These are phyloP conservation scores for Eulemur rubriventer DNA, from an alignment of 2,797 vertebrate species.

Conservation along the genomic window DNA sequence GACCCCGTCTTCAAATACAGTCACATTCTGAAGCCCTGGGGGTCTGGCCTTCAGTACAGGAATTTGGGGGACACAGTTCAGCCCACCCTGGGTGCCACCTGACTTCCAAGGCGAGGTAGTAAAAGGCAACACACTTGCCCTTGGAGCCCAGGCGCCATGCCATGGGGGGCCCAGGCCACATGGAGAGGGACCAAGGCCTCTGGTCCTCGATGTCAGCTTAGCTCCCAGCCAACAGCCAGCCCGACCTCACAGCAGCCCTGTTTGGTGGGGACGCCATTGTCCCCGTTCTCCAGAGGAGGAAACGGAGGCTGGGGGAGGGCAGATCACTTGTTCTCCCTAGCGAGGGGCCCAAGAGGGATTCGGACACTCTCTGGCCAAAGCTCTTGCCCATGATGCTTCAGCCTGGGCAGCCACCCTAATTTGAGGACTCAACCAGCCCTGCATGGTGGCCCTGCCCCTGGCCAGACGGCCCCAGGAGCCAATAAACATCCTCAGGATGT, in stretches of 20 bases:
- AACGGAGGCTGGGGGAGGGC: neutral
- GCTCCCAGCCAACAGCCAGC: neutral
- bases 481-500: neutral
- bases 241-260: neutral
- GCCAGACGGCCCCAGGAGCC: neutral
- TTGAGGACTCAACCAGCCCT: neutral
- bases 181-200: neutral
- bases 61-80: neutral
- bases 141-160: rapidly evolving
- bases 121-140: neutral
- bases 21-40: neutral
- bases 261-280: rapidly evolving
- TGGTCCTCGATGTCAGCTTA: rapidly evolving
- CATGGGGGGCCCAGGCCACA: neutral
- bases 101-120: neutral
- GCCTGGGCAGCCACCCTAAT: neutral
- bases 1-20: neutral
- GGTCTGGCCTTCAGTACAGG: neutral
- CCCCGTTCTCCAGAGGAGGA: no score
- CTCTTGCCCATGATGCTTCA: no score
- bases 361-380: rapidly evolving
- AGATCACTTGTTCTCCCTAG: rapidly evolving
- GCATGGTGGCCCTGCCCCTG: neutral
- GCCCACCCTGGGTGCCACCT: rapidly evolving
- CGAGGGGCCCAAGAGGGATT: neutral